phyloP scores from a whole-genome alignment of 2,113 vertebrate species.

The Anthoscopus minutus region DNA sequence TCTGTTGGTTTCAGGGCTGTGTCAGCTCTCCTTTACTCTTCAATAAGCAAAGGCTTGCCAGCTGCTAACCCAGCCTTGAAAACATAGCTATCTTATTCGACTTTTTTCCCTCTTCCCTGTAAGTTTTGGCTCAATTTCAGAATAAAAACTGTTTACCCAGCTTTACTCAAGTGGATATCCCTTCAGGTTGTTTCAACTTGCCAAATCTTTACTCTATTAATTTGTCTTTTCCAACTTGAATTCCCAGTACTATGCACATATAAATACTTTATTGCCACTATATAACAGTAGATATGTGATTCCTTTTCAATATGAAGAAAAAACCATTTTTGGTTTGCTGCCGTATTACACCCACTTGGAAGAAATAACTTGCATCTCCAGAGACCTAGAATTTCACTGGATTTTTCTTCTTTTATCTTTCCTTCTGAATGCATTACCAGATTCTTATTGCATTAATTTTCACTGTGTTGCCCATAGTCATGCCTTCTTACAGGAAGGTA shows the following conservation, averaged over 20 bases:
- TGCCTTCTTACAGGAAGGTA: background rate
- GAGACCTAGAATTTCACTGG: background rate
- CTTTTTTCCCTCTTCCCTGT: background rate
- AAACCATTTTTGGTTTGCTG: background rate
- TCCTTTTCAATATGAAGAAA: background rate
- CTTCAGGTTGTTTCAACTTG: background rate
- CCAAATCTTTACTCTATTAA: background rate
- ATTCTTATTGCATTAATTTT: constrained; percentile 4
- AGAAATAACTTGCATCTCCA: background rate
- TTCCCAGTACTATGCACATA: background rate
- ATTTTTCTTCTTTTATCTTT: constrained; percentile 4
- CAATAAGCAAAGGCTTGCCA: background rate
- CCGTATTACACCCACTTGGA: background rate
- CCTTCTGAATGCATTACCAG: background rate
- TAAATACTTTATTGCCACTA: background rate
- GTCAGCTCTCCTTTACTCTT: background rate
- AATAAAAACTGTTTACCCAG: background rate
- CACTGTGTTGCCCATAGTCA: background rate
- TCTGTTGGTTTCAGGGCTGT: background rate
- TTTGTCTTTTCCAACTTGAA: background rate
- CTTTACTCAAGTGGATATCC: background rate
- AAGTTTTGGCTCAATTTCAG: background rate
- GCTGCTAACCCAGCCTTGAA: background rate
- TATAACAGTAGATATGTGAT: background rate
- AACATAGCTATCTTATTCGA: background rate